Evolutionary conservation across 2,888 invertebrate species (phyloP).

Genomic region (Emmelina monodactyla): DNA sequence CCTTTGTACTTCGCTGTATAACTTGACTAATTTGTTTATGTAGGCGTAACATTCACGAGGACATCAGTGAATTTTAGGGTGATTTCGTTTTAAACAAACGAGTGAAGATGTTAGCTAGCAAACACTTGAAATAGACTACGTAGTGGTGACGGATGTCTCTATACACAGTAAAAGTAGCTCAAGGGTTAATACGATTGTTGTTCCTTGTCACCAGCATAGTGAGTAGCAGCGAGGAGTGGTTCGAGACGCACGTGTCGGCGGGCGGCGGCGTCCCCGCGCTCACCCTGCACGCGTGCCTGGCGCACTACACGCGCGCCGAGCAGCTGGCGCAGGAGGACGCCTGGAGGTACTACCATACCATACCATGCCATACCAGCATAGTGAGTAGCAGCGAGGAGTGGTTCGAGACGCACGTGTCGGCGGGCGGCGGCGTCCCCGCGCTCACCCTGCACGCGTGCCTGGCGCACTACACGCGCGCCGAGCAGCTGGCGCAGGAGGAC

Average conservation of each 20-base stretch:
- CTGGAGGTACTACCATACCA: too few relatives aligned
- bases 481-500: conserved; percentile 88
- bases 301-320: conserved; percentile 87
- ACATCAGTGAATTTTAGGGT: too few relatives aligned
- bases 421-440: conserved; percentile 58
- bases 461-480: conserved; percentile 86
- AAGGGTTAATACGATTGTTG: too few relatives aligned
- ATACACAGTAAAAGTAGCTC: too few relatives aligned
- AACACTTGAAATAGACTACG: too few relatives aligned
- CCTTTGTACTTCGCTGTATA: too few relatives aligned
- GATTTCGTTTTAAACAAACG: too few relatives aligned
- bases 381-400: conserved; percentile 54
- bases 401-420: conserved; percentile 81
- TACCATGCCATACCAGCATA: too few relatives aligned
- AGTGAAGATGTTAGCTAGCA: too few relatives aligned
- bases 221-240: conserved; percentile 54
- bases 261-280: conserved; percentile 68
- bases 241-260: conserved; percentile 81
- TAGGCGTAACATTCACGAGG: too few relatives aligned
- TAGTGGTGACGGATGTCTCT: too few relatives aligned
- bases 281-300: conserved; percentile 92
- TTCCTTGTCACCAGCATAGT: conserved; percentile 48
- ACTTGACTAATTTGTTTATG: too few relatives aligned
- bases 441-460: conserved; percentile 94
- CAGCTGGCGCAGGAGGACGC: conserved; percentile 90